Evolutionary conservation across 2,797 vertebrate genomes (phyloP).

Genomic region (Tragelaphus oryx): DNA sequence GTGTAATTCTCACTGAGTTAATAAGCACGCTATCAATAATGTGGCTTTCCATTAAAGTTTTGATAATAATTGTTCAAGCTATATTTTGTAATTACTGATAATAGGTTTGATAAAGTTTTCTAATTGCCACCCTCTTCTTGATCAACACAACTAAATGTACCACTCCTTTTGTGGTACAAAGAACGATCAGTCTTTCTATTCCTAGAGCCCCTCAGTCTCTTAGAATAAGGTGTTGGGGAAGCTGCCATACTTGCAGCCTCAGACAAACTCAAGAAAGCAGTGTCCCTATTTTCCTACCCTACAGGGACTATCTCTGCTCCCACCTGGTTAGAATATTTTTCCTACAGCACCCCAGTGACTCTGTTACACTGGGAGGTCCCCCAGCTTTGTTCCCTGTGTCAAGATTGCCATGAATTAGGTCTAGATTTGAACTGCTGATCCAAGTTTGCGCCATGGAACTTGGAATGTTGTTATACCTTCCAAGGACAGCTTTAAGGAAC

Average conservation of each 20-base stretch:
- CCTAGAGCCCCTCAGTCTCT: background rate
- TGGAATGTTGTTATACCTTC: background rate
- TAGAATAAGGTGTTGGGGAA: background rate
- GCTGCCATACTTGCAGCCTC: background rate
- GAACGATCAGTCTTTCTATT: background rate
- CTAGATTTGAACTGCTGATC: background rate
- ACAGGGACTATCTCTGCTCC: background rate
- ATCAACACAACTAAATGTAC: background rate
- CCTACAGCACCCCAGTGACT: background rate
- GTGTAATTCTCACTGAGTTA: conserved; percentile 61
- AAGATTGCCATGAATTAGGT: background rate
- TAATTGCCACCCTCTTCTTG: conserved; percentile 41
- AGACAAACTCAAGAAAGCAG: background rate
- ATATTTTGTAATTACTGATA: conserved; percentile 62
- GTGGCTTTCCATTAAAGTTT: conserved; percentile 53
- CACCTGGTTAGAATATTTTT: background rate
- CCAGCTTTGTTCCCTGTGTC: background rate
- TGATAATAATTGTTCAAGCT: conserved; percentile 25
- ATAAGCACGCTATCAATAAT: conserved; percentile 64
- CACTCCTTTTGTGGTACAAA: background rate
- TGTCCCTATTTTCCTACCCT: background rate
- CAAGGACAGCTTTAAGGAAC: background rate
- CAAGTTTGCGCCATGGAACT: background rate
- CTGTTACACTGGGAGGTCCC: background rate
- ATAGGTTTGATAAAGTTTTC: conserved; percentile 62